These are phyloP conservation scores for Mustelus asterias DNA, from an alignment of 2,113 vertebrate species.

Conservation along the genomic window DNA sequence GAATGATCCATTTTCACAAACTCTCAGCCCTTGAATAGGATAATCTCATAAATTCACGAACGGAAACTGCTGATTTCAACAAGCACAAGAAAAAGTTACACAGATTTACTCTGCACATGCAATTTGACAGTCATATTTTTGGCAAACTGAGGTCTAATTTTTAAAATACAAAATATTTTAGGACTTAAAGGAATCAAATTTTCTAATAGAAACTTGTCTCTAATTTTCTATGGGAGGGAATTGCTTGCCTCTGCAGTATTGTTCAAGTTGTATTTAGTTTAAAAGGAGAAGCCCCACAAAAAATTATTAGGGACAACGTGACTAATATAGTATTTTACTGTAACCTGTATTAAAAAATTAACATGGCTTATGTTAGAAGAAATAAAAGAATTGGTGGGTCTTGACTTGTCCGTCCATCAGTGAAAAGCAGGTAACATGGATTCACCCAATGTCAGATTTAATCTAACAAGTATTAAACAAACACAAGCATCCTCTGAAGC, in stretches of 20 bases:
- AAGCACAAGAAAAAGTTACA: neutral
- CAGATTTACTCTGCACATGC: neutral
- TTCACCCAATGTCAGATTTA: neutral
- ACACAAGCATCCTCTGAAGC: neutral
- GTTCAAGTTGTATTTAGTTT: neutral
- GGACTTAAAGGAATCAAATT: neutral
- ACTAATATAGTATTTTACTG: neutral
- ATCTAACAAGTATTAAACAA: neutral
- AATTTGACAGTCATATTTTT: neutral
- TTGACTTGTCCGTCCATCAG: neutral
- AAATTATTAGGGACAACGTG: neutral
- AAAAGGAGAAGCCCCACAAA: neutral
- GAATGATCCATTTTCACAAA: neutral
- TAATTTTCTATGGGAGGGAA: too few relatives aligned
- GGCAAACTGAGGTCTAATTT: neutral
- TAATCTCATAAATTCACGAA: neutral
- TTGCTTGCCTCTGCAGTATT: neutral
- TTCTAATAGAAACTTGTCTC: neutral
- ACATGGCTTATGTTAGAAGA: neutral
- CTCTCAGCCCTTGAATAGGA: neutral
- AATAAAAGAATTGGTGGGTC: neutral
- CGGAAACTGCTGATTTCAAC: neutral
- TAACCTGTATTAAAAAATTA: neutral
- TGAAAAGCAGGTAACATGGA: neutral
- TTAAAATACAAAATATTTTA: neutral